Evolutionary conservation across 2,888 invertebrate genomes (phyloP).

Genomic region (Spisula solida): DNA sequence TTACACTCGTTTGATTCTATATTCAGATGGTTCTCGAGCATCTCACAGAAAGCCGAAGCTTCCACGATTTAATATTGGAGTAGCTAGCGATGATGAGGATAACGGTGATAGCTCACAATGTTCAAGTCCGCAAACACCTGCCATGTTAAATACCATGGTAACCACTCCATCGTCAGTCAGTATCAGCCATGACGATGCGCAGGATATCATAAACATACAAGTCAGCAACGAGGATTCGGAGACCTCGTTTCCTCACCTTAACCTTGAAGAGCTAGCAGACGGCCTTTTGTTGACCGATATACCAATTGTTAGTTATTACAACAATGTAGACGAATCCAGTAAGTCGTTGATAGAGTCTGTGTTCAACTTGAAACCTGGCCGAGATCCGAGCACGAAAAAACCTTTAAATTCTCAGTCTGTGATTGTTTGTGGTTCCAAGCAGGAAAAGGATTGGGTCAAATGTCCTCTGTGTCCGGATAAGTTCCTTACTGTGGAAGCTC

Average conservation of each 20-base stretch:
- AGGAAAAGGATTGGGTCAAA: slow-evolving; percentile 58
- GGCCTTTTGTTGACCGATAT: slow-evolving; percentile 59
- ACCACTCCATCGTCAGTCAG: slow-evolving; percentile 7
- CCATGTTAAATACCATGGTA: slow-evolving; percentile 8
- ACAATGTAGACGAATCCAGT: slow-evolving; percentile 48
- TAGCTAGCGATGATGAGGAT: slow-evolving; percentile 67
- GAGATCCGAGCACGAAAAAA: slow-evolving; percentile 35
- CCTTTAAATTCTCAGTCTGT: slow-evolving; percentile 48
- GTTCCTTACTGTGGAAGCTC: slow-evolving; percentile 52
- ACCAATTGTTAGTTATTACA: slow-evolving; percentile 54
- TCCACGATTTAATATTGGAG: slow-evolving; percentile 65
- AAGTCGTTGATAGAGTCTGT: slow-evolving; percentile 48
- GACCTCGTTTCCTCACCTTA: slow-evolving; percentile 57
- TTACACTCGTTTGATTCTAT: neutral
- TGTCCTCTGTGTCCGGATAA: slow-evolving; percentile 61
- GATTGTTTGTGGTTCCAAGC: slow-evolving; percentile 48
- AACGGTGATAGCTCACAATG: slow-evolving; percentile 38
- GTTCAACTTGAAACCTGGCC: slow-evolving; percentile 51
- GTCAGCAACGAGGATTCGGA: slow-evolving; percentile 55
- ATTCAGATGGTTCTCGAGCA: slow-evolving; percentile 64
- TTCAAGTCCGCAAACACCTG: slow-evolving; percentile 9
- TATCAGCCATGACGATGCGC: slow-evolving; percentile 35
- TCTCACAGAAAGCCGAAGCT: slow-evolving; percentile 68
- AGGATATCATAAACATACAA: slow-evolving; percentile 52
- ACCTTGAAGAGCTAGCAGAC: slow-evolving; percentile 61